A percentile compares a stretch with the other conserved stretches of the same genome.
Evolutionary conservation across 2,797 vertebrate species (phyloP).

Genomic region (Megaceryle alcyon): DNA sequence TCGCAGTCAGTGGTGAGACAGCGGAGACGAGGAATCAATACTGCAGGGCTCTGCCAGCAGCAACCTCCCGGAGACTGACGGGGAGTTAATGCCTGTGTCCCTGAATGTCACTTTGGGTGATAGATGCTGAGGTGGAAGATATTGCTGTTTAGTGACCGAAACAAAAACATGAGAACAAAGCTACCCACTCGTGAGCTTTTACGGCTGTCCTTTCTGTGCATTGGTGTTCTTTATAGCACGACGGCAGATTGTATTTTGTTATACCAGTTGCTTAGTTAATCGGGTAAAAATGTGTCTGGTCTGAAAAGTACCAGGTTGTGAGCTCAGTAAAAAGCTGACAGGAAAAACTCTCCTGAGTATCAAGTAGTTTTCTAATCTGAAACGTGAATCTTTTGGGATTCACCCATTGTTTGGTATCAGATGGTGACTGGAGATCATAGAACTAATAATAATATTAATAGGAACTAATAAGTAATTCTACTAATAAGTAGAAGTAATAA

Average conservation of each 20-base stretch:
- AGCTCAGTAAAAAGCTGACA: neutral
- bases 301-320: neutral
- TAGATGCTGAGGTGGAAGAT: neutral
- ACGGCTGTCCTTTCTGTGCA: neutral
- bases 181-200: neutral
- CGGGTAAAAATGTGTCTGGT: neutral
- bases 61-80: fast-evolving
- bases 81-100: neutral
- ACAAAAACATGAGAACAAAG: neutral
- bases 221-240: neutral
- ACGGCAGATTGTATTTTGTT: neutral
- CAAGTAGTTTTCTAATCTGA: neutral
- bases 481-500: neutral
- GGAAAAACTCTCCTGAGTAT: neutral
- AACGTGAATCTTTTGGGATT: neutral
- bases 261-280: neutral
- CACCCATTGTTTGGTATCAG: neutral
- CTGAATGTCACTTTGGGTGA: neutral
- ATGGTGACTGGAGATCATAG: neutral
- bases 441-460: neutral
- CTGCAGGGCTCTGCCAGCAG: neutral
- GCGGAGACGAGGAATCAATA: neutral
- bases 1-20: neutral
- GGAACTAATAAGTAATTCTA: too few relatives aligned
- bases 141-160: neutral